phyloP scores from a whole-genome alignment of 2,113 vertebrate genomes.

The Calyptomena viridis region DNA sequence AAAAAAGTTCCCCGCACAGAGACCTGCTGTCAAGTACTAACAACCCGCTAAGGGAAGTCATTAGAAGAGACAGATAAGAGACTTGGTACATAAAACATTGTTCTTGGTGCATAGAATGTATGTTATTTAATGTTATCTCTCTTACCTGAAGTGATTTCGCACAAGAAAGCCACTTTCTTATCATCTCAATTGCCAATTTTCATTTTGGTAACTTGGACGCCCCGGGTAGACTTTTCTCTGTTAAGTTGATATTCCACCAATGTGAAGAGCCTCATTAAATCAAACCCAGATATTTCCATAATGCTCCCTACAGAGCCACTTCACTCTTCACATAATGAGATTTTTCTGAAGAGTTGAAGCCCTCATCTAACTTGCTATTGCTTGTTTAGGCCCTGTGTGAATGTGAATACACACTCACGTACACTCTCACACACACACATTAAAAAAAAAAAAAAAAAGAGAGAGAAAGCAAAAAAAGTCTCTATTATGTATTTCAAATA shows the following conservation, averaged over 20 bases:
- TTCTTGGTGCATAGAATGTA: slow-evolving; percentile 91
- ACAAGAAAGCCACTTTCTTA: slow-evolving; percentile 84
- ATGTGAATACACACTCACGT: slow-evolving; percentile 24
- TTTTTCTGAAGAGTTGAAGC: slow-evolving; percentile 88
- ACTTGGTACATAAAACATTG: slow-evolving; percentile 96
- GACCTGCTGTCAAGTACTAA: slow-evolving; percentile 99
- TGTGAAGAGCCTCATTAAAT: slow-evolving; percentile 94
- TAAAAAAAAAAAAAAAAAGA: background rate
- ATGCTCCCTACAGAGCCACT: slow-evolving; percentile 89
- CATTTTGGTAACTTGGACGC: slow-evolving; percentile 87
- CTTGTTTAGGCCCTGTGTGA: slow-evolving; percentile 79
- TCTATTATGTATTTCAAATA: slow-evolving; percentile 64
- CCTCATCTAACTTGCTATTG: slow-evolving; percentile 87
- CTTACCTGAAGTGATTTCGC: slow-evolving; percentile 87
- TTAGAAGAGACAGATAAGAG: slow-evolving; percentile 99
- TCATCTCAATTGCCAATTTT: slow-evolving; percentile 89
- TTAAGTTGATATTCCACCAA: slow-evolving; percentile 87
- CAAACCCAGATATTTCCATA: slow-evolving; percentile 94
- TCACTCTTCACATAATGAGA: slow-evolving; percentile 89
- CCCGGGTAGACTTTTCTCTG: slow-evolving; percentile 86
- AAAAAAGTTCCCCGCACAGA: slow-evolving; percentile 96
- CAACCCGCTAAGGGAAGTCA: slow-evolving; percentile 99
- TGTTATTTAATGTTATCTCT: slow-evolving; percentile 89
- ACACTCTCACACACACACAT: background rate
- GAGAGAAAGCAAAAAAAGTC: background rate